These are phyloP conservation scores for Danio aesculapii DNA, from an alignment of 2,797 vertebrate species.

Conservation along the genomic window DNA sequence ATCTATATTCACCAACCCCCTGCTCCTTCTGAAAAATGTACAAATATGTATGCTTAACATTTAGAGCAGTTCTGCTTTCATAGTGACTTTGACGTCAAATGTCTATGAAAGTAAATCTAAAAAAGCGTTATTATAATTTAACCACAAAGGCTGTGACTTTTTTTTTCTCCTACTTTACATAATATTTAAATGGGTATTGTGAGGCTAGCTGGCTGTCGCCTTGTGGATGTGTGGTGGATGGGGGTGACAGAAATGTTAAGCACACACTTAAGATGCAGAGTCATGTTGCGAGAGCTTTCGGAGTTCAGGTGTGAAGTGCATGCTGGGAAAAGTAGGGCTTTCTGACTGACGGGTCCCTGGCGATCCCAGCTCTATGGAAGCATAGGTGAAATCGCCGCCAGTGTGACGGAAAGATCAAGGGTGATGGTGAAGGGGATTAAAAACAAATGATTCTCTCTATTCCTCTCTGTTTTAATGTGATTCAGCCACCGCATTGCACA, in stretches of 20 bases:
- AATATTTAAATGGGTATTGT: conserved; percentile 23
- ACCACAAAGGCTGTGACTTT: background rate
- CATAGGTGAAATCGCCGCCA: background rate
- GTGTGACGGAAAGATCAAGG: conserved; percentile 44
- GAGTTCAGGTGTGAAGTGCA: conserved; percentile 36
- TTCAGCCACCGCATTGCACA: conserved; percentile 13
- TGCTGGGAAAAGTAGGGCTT: conserved; percentile 8
- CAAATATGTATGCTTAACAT: too few species aligned
- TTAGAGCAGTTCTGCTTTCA: background rate
- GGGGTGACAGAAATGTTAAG: conserved; percentile 41
- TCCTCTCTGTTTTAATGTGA: conserved; percentile 41
- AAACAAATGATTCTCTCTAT: conserved; percentile 54
- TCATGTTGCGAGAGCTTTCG: conserved; percentile 40
- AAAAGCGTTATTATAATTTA: background rate
- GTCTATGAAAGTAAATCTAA: background rate
- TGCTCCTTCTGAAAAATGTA: too few species aligned
- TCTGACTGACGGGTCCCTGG: conserved; percentile 39
- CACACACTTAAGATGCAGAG: conserved; percentile 55
- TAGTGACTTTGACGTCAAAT: background rate
- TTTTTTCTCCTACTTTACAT: background rate
- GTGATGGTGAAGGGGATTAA: conserved; percentile 46
- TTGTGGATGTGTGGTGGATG: conserved; percentile 3
- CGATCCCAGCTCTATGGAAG: conserved; percentile 10
- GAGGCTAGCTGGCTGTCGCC: background rate
- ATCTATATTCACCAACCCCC: too few species aligned